A percentile compares a stretch with the other conserved stretches of the same genome.
Conservation (phyloP, 2,113 vertebrate genomes). For the Ammodramus savannarum region DNA sequence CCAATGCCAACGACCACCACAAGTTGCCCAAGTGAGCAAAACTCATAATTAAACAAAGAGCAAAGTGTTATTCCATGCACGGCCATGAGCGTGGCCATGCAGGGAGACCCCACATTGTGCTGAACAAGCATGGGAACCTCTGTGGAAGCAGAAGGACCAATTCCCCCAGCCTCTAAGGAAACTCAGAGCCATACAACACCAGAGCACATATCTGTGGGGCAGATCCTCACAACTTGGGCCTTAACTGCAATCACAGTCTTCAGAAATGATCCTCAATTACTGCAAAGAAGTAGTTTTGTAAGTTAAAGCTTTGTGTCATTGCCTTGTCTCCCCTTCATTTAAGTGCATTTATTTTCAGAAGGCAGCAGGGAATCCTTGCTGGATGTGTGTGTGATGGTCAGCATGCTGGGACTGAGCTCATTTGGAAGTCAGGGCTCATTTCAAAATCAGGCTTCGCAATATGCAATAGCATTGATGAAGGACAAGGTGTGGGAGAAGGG, state of each 20-base stretch:
- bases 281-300: background rate
- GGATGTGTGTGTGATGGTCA: background rate
- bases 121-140: background rate
- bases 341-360: background rate
- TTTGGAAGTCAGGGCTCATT: background rate
- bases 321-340: background rate
- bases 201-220: background rate
- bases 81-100: fast-evolving
- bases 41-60: background rate
- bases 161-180: background rate
- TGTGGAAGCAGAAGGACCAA: background rate
- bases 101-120: background rate
- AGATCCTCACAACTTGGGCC: background rate
- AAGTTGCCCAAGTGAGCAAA: background rate
- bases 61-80: background rate
- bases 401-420: background rate
- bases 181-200: background rate
- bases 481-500: background rate
- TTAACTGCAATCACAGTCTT: background rate
- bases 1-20: fast-evolving
- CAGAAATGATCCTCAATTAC: background rate
- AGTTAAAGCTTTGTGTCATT: background rate
- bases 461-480: background rate
- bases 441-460: background rate
- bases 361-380: background rate